Base-by-base conservation (phyloP, 2,797 vertebrate genomes). In the Melanotaenia parkinsoni region DNA sequence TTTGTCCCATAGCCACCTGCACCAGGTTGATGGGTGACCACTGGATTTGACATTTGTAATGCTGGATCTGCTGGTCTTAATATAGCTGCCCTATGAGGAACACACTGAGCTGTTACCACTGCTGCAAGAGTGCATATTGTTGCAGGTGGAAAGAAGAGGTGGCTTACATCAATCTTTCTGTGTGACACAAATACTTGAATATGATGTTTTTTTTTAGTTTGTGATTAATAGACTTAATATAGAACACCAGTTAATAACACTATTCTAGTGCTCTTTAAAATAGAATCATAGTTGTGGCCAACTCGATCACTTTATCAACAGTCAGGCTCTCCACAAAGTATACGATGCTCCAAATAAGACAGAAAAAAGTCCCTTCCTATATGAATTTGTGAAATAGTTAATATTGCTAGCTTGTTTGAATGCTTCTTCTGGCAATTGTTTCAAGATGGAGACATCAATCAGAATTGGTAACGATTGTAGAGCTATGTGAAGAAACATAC, bases 1-100 rank as follows among this genome's bases (percentile, higher is more conserved):
- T 94, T 95, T 20, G 94, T 94, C n/a, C 94, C 94, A 5, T 93
- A 95, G n/a, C 92, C 84, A 4, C 83, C 86, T 62, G 90, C 86
- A 11, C 85, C 89, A 1, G 95, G 95, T 75, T 95, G 92, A 30
- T 83, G 83, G 75, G 89, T 94, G 73, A 94, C 74, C 75, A 90
- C 93, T 66, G 95, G 93, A 83, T 94, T 94, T 0, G 95, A 93
- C 95, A 96, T 96, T 67, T 80, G n/a, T 35, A 63, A 71, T 2
- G 8, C 28, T 62, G 43, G 58, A 72, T 60, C 13, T 59, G 40
- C n/a, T 74, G 38, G 20, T 26, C 66, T 38, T 35, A 14, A 54
- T 69, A 67, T 13, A 67, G 54, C 9, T 58, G 20, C 57, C 67
- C 82, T 30, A 33, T 35, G 14, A 83, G 47, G 47, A 77, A 69